phyloP scores from a whole-genome alignment of 2,113 vertebrate species.

The Tretioscincus oriximinensis region DNA sequence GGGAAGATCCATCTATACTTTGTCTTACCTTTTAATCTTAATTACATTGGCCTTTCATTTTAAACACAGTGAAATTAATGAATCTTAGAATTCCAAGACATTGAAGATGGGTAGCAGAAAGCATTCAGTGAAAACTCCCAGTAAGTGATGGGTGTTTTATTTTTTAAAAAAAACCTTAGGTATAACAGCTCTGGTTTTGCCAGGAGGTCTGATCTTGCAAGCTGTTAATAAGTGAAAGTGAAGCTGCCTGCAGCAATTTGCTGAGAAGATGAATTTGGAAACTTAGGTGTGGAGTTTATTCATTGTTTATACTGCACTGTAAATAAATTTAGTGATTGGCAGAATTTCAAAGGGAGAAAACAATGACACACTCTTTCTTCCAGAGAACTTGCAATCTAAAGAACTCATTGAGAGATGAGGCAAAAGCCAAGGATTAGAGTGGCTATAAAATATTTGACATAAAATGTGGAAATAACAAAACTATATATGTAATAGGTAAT shows the following conservation, averaged over 20 bases:
- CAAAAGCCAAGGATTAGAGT: neutral
- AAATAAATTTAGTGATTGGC: neutral
- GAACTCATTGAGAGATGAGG: neutral
- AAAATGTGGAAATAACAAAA: no score
- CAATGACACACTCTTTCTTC: neutral
- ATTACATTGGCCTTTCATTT: neutral
- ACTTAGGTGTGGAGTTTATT: no score
- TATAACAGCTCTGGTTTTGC: no score
- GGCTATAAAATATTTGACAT: no score
- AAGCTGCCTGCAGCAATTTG: neutral
- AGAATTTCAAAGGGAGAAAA: neutral
- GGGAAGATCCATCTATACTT: no score
- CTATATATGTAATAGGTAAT: no score
- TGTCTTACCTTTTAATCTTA: neutral
- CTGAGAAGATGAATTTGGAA: neutral
- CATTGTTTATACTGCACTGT: neutral
- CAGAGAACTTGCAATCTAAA: neutral
- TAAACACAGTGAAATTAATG: neutral
- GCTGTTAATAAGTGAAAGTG: neutral
- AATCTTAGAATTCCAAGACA: neutral
- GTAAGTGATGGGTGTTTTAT: no score
- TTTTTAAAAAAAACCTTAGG: no score
- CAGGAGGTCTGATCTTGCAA: neutral
- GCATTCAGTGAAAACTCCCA: neutral
- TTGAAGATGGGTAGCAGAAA: neutral